Base-by-base conservation (phyloP, 1,140 invertebrate species). In the Periplaneta americana region DNA sequence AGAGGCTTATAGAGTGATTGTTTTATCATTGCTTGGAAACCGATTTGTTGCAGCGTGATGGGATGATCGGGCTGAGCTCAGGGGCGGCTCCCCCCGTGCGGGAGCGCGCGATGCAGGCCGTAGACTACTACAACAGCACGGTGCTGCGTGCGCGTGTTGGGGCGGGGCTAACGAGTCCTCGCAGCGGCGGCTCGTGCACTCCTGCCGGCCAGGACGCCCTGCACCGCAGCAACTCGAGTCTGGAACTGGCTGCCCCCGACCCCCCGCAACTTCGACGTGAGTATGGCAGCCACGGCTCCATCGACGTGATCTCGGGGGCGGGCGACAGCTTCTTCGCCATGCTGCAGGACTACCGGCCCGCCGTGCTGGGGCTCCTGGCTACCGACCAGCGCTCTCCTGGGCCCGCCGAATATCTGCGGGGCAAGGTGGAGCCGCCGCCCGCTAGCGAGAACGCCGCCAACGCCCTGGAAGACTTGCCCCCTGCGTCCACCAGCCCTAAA, bases 301-400 rank as follows among this genome's bases (percentile, higher is more conserved):
- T 95, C 80, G 93, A 95, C 86, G 89, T 94, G 81, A 91, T 94
- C 48, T 33, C 75, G 9, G 32, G 32, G 8, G 87, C 87, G n/a
- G 89, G 90, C 37, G 93, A 94, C 79, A 92, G 92, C 83, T 94
- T 95, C 86, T 94, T 95, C 87, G 94, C 93, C 11, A 95, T 97
- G 93, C 91, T 97, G 13, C 94, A 95, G 86, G 94, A 94, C 82
- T 93, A 93, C 84, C 86, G 91, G n/a, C 90, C 91, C 3, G 86
- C 91, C 35, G 91, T 90, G 34, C 86, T 91, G 81, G 87, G 86
- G 80, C 31, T 36, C 33, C 28, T 80, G 13, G 39, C 37, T 0
- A 87, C 88, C n/a, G 92, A 94, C 84, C 92, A 94, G 85, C 87
- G 93, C 34, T 92, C 91, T 83, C 91, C 91, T 0, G 90, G 91